These are phyloP conservation scores for Hartigia nigra DNA, from an alignment of 2,888 invertebrate species.

Conservation along the genomic window DNA sequence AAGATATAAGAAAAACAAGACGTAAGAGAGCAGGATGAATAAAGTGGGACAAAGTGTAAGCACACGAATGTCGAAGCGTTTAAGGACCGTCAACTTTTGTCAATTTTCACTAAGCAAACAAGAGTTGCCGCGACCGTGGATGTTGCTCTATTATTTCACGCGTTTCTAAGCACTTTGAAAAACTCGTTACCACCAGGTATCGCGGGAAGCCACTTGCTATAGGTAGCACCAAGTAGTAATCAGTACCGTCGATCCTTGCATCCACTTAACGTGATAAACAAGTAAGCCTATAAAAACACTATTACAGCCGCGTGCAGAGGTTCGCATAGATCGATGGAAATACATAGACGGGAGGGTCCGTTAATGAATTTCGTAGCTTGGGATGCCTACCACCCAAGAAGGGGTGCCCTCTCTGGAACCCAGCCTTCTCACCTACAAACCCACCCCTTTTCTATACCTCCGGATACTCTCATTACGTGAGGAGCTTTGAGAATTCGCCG, in stretches of 20 bases:
- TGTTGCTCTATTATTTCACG: not conserved
- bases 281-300: constrained; percentile 50
- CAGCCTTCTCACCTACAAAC: constrained; percentile 11
- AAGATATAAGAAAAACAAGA: not conserved
- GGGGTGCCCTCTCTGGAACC: constrained; percentile 29
- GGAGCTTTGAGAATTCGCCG: constrained; percentile 53
- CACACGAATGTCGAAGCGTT: not conserved
- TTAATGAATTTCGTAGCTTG: constrained; percentile 53
- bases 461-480: constrained; percentile 51
- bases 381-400: constrained; percentile 39
- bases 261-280: constrained; percentile 35
- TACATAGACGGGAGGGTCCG: constrained; percentile 27
- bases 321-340: constrained; percentile 29
- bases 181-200: not conserved
- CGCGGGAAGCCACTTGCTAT: not conserved
- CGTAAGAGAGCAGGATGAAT: not conserved
- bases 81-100: not conserved
- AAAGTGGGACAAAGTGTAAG: not conserved
- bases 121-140: not conserved
- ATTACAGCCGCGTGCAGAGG: constrained; percentile 41
- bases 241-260: constrained; percentile 41
- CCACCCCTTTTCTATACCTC: constrained; percentile 12
- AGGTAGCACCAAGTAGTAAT: constrained; percentile 29
- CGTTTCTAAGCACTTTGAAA: constrained; percentile 1
- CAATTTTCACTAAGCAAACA: not conserved